Evolutionary conservation across 2,888 invertebrate genomes (phyloP).

Genomic region (Leptopterna dolabrata): DNA sequence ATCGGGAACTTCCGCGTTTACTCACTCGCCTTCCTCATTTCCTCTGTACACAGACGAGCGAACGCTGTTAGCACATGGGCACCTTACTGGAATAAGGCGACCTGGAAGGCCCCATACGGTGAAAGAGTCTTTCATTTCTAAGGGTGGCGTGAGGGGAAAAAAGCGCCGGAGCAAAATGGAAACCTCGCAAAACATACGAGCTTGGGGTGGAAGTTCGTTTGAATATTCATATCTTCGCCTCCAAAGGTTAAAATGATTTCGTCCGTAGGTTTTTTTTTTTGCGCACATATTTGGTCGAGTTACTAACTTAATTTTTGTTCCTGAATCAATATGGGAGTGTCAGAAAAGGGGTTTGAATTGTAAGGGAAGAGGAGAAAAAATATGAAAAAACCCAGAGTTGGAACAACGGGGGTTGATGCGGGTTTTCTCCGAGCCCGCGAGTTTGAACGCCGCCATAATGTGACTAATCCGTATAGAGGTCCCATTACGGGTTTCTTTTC

Average conservation of each 20-base stretch:
- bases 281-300: conserved; percentile 21
- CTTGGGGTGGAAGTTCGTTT: background rate
- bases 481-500: conserved; percentile 28
- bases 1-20: background rate
- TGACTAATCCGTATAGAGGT: conserved; percentile 26
- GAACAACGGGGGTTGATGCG: background rate
- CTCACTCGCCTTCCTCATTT: no score
- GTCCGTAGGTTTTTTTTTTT: background rate
- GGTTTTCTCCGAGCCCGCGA: background rate
- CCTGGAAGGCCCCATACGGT: background rate
- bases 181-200: background rate
- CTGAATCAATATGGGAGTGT: conserved; percentile 26
- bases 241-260: conserved; percentile 12
- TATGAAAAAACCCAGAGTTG: background rate
- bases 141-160: background rate
- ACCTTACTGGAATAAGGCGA: background rate
- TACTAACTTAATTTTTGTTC: conserved; percentile 27
- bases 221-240: conserved; percentile 13
- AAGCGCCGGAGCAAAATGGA: background rate
- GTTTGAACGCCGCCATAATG: conserved; percentile 10
- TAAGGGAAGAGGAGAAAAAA: background rate
- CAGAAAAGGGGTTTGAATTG: conserved; percentile 7
- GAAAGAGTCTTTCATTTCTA: background rate
- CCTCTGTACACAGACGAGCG: background rate
- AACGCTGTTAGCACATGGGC: background rate